Evolutionary conservation across 2,113 vertebrate genomes (phyloP).

Genomic region (Chlorodrepanis virens): DNA sequence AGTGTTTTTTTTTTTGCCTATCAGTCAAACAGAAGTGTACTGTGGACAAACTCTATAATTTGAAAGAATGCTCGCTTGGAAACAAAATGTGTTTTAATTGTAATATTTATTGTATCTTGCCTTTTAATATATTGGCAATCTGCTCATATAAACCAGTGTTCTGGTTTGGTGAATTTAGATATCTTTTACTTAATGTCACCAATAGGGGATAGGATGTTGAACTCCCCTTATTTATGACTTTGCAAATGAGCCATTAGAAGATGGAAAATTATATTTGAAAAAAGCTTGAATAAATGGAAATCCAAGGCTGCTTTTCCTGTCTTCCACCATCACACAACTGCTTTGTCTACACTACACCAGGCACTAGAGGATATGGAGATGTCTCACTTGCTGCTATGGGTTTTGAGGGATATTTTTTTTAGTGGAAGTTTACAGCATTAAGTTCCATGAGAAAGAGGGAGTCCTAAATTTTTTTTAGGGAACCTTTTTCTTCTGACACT

Average conservation of each 20-base stretch:
- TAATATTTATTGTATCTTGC: not conserved
- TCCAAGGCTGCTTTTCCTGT: not conserved
- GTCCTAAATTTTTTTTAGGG: not conserved
- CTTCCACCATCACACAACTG: not conserved
- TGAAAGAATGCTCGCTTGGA: not conserved
- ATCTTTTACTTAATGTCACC: not conserved
- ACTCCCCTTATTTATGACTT: not conserved
- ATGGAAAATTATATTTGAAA: not conserved
- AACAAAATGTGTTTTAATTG: not conserved
- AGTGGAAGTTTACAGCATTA: not conserved
- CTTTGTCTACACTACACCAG: not conserved
- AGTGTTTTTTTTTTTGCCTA: not conserved
- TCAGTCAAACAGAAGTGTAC: not conserved
- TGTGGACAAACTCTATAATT: not conserved
- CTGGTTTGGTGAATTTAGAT: not conserved
- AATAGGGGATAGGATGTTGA: not conserved
- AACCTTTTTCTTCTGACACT: not conserved
- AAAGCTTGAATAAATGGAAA: not conserved
- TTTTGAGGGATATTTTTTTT: not conserved
- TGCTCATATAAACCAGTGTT: not conserved
- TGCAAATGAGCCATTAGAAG: not conserved
- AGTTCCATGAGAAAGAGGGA: not conserved
- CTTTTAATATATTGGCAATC: not conserved
- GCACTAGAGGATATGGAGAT: not conserved
- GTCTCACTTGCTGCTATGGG: not conserved